These are phyloP conservation scores for Leucophenga montana DNA, from an alignment of 2,888 invertebrate genomes.

Conservation along the genomic window DNA sequence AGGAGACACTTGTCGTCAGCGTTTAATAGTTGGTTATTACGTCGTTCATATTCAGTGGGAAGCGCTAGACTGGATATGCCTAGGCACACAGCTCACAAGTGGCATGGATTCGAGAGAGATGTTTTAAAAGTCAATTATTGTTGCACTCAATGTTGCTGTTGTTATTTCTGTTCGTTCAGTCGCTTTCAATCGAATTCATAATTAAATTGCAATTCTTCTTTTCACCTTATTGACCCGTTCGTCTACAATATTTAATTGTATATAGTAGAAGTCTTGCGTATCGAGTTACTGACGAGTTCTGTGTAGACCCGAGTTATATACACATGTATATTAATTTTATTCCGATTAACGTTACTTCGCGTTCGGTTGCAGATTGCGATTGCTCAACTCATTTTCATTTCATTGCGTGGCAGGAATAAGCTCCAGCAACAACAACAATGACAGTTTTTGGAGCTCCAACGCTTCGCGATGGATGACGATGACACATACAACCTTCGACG, in stretches of 20 bases:
- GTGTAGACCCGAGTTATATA: neutral
- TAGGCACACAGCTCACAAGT: too few species aligned
- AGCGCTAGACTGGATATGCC: neutral
- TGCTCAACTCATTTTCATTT: too few species aligned
- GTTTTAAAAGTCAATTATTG: neutral
- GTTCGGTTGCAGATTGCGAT: too few species aligned
- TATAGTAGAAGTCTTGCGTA: neutral
- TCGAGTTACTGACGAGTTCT: neutral
- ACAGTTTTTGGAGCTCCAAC: neutral
- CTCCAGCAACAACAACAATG: neutral
- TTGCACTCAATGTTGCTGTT: neutral
- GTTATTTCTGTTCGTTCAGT: too few species aligned
- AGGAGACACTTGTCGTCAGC: neutral
- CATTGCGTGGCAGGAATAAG: neutral
- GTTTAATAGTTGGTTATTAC: neutral
- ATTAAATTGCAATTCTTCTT: conserved; percentile 9
- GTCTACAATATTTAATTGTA: neutral
- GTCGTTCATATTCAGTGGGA: neutral
- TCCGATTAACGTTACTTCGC: neutral
- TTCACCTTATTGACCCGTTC: conserved; percentile 21
- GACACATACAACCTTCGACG: conserved; percentile 10
- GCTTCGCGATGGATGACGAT: neutral
- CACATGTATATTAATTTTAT: neutral
- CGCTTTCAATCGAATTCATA: conserved; percentile 13
- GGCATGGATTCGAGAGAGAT: neutral